Percentiles rank a stretch among this genome's conserved stretches.
These are phyloP conservation scores for Heliconius ethilla DNA, from an alignment of 2,888 invertebrate species.

Conservation along the genomic window DNA sequence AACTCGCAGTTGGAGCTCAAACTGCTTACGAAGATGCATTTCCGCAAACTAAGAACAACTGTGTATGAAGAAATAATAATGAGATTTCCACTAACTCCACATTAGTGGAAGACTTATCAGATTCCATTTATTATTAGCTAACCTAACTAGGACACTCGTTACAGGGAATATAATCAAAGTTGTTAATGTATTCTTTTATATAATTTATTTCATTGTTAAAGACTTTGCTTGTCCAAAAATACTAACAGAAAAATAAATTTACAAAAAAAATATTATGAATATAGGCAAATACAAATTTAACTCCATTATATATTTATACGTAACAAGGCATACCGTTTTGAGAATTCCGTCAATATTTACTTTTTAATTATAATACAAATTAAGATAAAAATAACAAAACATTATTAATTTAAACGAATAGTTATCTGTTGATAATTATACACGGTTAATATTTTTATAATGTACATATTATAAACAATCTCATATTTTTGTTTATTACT, in stretches of 20 bases:
- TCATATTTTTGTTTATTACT: too few relatives aligned
- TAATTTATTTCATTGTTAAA: neutral
- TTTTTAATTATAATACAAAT: too few relatives aligned
- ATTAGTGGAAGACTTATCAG: slow-evolving; percentile 6
- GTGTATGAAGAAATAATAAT: slow-evolving; percentile 34
- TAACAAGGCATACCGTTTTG: too few relatives aligned
- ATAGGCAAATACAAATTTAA: too few relatives aligned
- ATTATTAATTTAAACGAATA: neutral
- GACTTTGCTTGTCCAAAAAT: neutral
- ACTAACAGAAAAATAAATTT: too few relatives aligned
- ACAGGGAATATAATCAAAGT: neutral
- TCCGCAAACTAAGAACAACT: slow-evolving; percentile 27
- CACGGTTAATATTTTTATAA: neutral
- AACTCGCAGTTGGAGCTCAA: slow-evolving; percentile 30
- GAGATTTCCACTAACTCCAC: slow-evolving; percentile 22
- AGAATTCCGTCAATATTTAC: too few relatives aligned
- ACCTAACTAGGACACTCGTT: neutral
- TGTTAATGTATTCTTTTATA: slow-evolving; percentile 4
- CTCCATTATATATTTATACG: too few relatives aligned
- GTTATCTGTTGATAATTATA: neutral
- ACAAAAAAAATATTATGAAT: too few relatives aligned
- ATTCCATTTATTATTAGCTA: slow-evolving; percentile 22
- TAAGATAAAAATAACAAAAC: neutral
- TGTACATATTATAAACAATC: neutral
- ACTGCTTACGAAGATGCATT: slow-evolving; percentile 35